These are phyloP conservation scores for Bombus picipes DNA, from an alignment of 1,140 invertebrate genomes.

Conservation along the genomic window DNA sequence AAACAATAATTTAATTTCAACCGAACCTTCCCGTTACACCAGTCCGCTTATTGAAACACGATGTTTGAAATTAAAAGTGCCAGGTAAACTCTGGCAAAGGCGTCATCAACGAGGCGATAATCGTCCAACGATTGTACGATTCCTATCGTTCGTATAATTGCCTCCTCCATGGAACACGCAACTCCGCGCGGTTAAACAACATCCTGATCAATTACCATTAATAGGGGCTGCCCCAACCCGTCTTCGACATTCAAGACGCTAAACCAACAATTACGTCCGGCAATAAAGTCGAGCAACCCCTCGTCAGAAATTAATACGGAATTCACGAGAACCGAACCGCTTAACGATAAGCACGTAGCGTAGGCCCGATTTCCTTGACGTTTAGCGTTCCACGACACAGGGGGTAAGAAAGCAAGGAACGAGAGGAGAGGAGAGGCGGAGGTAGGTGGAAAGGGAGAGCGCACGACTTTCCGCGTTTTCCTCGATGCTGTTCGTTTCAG, in stretches of 20 bases:
- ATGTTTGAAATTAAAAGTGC: neutral
- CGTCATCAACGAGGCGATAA: neutral
- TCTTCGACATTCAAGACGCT: constrained; percentile 7
- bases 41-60: neutral
- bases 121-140: neutral
- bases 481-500: constrained; percentile 37
- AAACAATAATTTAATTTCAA: neutral
- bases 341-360: constrained; percentile 36
- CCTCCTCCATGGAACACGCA: neutral
- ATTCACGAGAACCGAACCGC: constrained; percentile 20
- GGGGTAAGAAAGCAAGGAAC: neutral
- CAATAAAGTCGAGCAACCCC: constrained; percentile 30
- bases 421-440: neutral
- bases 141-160: neutral
- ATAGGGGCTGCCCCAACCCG: neutral
- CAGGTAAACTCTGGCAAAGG: neutral
- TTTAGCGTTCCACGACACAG: constrained; percentile 65
- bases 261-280: constrained; percentile 42
- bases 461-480: constrained; percentile 61
- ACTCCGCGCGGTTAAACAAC: constrained; percentile 1
- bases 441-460: no score
- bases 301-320: constrained; percentile 32
- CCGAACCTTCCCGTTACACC: neutral
- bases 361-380: constrained; percentile 74
- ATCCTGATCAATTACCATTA: constrained; percentile 34